Conservation (phyloP, 2,797 vertebrate species). For the Micromesistius poutassou region DNA sequence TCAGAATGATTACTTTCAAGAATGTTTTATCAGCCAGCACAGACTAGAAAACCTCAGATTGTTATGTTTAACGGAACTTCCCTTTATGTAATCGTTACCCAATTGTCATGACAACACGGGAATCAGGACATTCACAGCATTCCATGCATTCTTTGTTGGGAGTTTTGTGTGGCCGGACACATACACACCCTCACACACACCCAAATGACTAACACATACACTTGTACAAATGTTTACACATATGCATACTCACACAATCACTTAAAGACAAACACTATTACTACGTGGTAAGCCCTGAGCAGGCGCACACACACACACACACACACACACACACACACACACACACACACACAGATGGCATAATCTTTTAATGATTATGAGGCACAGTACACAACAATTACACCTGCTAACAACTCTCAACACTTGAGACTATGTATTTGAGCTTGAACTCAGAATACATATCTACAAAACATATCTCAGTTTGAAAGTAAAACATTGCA, state of each 20-base stretch:
- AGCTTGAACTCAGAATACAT: too few relatives aligned
- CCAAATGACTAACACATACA: not conserved
- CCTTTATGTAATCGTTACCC: constrained; percentile 5
- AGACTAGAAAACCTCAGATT: not conserved
- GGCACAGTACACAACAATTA: too few relatives aligned
- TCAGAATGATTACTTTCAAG: not conserved
- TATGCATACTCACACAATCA: not conserved
- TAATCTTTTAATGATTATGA: too few relatives aligned
- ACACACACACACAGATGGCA: too few relatives aligned
- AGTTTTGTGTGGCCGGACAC: not conserved
- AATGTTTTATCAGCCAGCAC: not conserved
- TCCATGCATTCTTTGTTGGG: not conserved
- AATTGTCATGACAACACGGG: constrained; percentile 3
- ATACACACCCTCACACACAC: not conserved
- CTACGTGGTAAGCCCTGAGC: not conserved
- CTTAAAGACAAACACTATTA: not conserved
- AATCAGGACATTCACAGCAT: constrained; percentile 7
- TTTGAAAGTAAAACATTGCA: not conserved
- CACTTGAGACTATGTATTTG: too few relatives aligned
- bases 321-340: not conserved
- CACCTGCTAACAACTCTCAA: too few relatives aligned
- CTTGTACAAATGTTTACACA: not conserved
- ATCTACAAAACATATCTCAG: not conserved
- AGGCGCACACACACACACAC: not conserved
- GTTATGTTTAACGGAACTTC: not conserved